phyloP scores from a whole-genome alignment of 2,888 invertebrate genomes.

The Synergus laeviventris region DNA sequence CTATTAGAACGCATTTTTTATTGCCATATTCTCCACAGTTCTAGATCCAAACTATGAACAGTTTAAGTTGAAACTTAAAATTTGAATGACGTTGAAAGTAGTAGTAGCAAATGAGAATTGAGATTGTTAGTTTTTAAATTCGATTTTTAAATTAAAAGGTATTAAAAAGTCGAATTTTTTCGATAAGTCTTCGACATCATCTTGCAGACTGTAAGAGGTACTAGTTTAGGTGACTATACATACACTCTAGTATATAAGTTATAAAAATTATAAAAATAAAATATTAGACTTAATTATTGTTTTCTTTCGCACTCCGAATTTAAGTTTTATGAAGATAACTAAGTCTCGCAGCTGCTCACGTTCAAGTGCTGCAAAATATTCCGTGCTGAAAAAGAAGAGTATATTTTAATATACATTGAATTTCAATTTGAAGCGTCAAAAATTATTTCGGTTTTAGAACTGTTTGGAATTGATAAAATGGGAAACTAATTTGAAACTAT shows the following conservation, averaged over 20 bases:
- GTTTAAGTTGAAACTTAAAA: neutral
- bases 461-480: no score
- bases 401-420: neutral
- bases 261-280: conserved; percentile 53
- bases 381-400: conserved; percentile 80
- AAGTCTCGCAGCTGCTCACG: conserved; percentile 87
- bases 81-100: neutral
- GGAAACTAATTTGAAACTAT: no score
- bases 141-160: neutral
- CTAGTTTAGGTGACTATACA: conserved; percentile 59
- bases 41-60: neutral
- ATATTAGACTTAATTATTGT: conserved; percentile 39
- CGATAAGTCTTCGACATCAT: conserved; percentile 5
- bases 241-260: conserved; percentile 62
- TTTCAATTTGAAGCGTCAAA: no score
- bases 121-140: neutral
- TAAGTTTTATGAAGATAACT: conserved; percentile 54
- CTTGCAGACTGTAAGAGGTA: conserved; percentile 18
- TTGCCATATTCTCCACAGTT: neutral
- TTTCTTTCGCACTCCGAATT: neutral
- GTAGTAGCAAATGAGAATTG: neutral
- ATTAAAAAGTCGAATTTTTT: conserved; percentile 17
- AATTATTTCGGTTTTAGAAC: no score
- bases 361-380: conserved; percentile 89
- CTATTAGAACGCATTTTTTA: neutral